Base-by-base conservation (phyloP, 2,797 vertebrate genomes). In the Gila robusta region DNA sequence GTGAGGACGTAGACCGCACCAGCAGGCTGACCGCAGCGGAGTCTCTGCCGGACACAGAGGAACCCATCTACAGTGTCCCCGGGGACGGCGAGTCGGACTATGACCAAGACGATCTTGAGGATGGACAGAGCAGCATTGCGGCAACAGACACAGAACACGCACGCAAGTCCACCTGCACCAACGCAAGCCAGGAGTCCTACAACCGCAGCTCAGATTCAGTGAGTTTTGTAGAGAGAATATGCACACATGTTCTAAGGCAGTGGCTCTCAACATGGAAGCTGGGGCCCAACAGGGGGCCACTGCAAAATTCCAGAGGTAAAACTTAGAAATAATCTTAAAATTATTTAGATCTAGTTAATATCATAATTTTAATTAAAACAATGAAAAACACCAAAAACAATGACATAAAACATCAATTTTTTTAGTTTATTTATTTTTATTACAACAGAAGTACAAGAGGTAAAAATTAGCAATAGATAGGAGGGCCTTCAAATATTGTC, bases 131-230 rank as follows among this genome's bases (percentile, higher is more conserved):
- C 9, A 97, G 95, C 0, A 26, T 95, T 0, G 89, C 95, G 0
- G 93, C 94, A 77, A 89, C 95, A 0, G 96, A 96, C 0, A 95
- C 96, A 41, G 96, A 97, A 87, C 93, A 94, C 28, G 93, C 94
- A n/a, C 94, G 95, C 87, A 95, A 96, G 91, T 98, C 97, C 8
- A 96, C 96, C 69, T 97, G 96, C 89, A 97, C 96, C 89, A 96
- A 96, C 21, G 92, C 94, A 89, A 97, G 96, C 91, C 87, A 96
- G 10, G 97, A 97, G 91, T 97, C 97, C 86, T 96, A 96, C 92
- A 96, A 94, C 91, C 96, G 96, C 90, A 98, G 97, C 94, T 95
- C 97, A 47, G 97, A 98, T 94, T 98, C 97, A 84, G 97, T 98
- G 93, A 96, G 96, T 93, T 66, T 92, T 91, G 93, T 90, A 93